Conservation (phyloP, 2,888 invertebrate genomes). For the Anaspis maculata region DNA sequence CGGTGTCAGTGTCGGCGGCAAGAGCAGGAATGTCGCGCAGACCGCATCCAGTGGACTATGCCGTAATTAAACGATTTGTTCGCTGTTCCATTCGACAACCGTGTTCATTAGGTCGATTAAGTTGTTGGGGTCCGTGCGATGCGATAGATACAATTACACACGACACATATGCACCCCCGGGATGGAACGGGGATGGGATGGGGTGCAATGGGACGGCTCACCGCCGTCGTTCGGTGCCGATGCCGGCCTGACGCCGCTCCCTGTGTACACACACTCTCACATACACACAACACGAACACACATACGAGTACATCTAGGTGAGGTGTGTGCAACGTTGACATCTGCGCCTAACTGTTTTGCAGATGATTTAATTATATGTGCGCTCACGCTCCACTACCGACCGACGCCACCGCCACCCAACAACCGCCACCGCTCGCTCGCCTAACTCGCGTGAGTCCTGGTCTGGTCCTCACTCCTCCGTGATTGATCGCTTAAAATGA, state of each 20-base stretch:
- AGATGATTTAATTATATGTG: slow-evolving; percentile 21
- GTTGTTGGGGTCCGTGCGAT: slow-evolving; percentile 27
- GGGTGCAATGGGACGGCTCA: neutral
- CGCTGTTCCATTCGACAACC: slow-evolving; percentile 31
- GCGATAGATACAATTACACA: slow-evolving; percentile 29
- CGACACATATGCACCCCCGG: slow-evolving; percentile 25
- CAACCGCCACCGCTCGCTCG: slow-evolving; percentile 1
- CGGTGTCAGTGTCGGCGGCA: slow-evolving; percentile 11
- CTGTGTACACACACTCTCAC: no score
- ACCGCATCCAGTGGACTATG: slow-evolving; percentile 27
- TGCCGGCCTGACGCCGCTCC: slow-evolving; percentile 11
- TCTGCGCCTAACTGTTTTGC: slow-evolving; percentile 16
- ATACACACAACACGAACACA: neutral
- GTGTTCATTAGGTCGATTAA: slow-evolving; percentile 34
- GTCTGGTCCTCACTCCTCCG: no score
- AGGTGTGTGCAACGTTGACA: slow-evolving; percentile 12
- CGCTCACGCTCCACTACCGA: slow-evolving; percentile 10
- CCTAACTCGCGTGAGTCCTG: neutral
- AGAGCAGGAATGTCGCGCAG: slow-evolving; percentile 20
- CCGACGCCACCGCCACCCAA: neutral
- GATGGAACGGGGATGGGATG: slow-evolving; percentile 10
- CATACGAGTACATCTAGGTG: slow-evolving; percentile 2
- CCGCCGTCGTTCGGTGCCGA: slow-evolving; percentile 8
- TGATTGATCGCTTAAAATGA: slow-evolving; percentile 19
- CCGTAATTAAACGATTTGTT: slow-evolving; percentile 33